Conservation (phyloP, 2,113 vertebrate species). For the Mobula birostris region DNA sequence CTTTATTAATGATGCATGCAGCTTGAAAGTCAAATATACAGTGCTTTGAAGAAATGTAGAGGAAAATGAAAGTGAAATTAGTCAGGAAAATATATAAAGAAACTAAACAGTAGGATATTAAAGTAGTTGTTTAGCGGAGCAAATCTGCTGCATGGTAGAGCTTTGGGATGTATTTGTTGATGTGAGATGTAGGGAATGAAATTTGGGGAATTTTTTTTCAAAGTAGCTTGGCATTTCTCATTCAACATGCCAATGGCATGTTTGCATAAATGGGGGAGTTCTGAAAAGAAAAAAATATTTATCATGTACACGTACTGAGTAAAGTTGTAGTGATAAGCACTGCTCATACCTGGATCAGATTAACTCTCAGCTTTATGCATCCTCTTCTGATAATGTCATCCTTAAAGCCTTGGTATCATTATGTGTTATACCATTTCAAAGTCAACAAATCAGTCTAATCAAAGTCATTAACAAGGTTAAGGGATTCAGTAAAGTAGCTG, state of each 20-base stretch:
- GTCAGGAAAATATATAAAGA: constrained; percentile 24
- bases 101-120: constrained; percentile 28
- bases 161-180: constrained; percentile 12
- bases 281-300: neutral
- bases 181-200: constrained; percentile 15
- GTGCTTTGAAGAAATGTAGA: constrained; percentile 7
- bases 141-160: constrained; percentile 20
- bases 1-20: constrained; percentile 35
- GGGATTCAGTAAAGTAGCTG: neutral
- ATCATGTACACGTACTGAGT: neutral
- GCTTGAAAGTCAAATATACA: neutral
- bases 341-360: neutral
- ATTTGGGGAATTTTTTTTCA: neutral
- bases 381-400: too few relatives aligned
- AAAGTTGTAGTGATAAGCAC: neutral
- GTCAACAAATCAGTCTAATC: too few relatives aligned
- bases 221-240: neutral
- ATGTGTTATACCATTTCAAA: too few relatives aligned
- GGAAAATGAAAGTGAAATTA: constrained; percentile 18
- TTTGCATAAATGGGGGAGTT: neutral
- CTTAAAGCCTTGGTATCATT: too few relatives aligned
- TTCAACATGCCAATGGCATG: neutral
- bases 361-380: neutral
- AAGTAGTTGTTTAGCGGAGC: constrained; percentile 23
- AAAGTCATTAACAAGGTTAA: too few relatives aligned